Base-by-base conservation (phyloP, 2,797 vertebrate genomes). In the Pseudomugil gertrudae region DNA sequence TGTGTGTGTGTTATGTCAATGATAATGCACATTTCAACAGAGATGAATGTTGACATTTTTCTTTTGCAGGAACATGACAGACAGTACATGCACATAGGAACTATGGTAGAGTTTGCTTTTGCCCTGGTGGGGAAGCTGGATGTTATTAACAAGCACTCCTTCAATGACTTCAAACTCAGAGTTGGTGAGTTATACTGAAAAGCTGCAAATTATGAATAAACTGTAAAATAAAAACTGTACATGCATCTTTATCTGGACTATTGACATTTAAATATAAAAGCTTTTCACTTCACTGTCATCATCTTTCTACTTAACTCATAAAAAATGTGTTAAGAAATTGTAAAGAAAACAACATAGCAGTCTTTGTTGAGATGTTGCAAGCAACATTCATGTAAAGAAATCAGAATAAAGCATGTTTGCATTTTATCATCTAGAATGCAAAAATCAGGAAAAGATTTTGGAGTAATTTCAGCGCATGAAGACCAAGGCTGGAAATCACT, bases 61-160 rank as follows among this genome's bases (percentile, higher is more conserved):
- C 29, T 17, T 57, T 26, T 26, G 5, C 83, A 99, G 98, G 97
- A 99, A 76, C 95, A 95, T 7, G 98, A 99, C 84, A 91, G 97
- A 74, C 98, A 98, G 84, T 98, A 97, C 78, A 95, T 96, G 96
- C 98, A 99, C 84, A 96, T 99, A 45, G 98, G 97, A 76, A 99
- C 96, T 61, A 96, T 99, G 96, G 92, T 99, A 52, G 98, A 99
- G 89, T 99, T 99, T 6, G 98, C 96, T 0, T 99, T 98, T 60
- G 97, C 98, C n/a, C 91, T 99, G 84, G 96, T 98, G 79, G 96
- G 95, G 2, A 99, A 99, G 79, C 91, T 99, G 84, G 97, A 98
- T 11, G 96, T 98, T 68, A 99, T 99, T 82, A 99, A 99, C 90
- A 98, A 95, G 81, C 98, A 99, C 87, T 99, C 98, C 59, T 99